phyloP scores from a whole-genome alignment of 2,797 vertebrate genomes.

The Podarcis lilfordi region DNA sequence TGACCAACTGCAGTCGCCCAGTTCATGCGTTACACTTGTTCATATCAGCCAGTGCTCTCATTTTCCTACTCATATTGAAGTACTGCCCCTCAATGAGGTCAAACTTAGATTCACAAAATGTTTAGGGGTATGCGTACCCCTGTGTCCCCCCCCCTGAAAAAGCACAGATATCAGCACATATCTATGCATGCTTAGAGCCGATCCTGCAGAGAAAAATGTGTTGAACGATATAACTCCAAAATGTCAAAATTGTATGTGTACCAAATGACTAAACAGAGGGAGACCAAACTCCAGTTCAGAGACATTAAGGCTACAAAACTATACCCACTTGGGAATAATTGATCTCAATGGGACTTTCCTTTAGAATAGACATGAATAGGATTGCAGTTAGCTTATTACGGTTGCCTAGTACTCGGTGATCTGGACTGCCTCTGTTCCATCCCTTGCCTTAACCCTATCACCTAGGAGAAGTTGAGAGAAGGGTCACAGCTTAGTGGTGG shows the following conservation, averaged over 20 bases:
- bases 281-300: neutral
- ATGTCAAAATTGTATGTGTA: neutral
- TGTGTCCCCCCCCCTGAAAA: no score
- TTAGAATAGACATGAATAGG: no score
- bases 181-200: neutral
- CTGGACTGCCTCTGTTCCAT: neutral
- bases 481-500: no score
- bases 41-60: neutral
- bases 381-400: neutral
- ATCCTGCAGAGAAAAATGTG: neutral
- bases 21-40: neutral
- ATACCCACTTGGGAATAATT: neutral
- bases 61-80: no score
- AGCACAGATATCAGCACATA: no score
- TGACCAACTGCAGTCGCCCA: neutral
- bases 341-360: no score
- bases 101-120: no score
- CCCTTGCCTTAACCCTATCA: neutral
- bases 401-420: neutral
- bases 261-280: neutral
- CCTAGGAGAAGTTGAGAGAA: neutral
- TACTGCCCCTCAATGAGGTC: no score
- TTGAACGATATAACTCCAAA: neutral
- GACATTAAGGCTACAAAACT: no score
- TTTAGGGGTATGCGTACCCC: no score